A percentile compares a stretch with the other conserved stretches of the same genome.
These are phyloP conservation scores for Cyaniris semiargus DNA, from an alignment of 2,888 invertebrate genomes.

Conservation along the genomic window DNA sequence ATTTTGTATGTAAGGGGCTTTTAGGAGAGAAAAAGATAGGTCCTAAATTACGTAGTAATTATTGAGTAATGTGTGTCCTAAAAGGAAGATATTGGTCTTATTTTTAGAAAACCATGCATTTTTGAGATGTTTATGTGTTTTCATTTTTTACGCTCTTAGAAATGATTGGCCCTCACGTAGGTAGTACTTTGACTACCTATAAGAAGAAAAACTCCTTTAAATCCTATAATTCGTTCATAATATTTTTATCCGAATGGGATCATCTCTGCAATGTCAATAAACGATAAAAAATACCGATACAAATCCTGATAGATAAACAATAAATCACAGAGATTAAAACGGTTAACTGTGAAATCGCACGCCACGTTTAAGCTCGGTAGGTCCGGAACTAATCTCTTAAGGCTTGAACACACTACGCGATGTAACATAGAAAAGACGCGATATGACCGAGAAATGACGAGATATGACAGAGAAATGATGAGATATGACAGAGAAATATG, in stretches of 20 bases:
- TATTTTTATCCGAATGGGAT: not conserved
- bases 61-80: too few relatives aligned
- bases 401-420: not conserved
- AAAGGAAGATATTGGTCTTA: too few relatives aligned
- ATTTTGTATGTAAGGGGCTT: too few relatives aligned
- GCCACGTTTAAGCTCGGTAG: conserved; percentile 50
- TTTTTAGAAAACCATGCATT: too few relatives aligned
- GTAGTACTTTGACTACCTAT: too few relatives aligned
- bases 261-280: not conserved
- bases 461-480: not conserved
- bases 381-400: conserved; percentile 63
- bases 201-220: too few relatives aligned
- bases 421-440: not conserved
- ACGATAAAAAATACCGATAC: conserved; percentile 15
- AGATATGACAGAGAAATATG: not conserved
- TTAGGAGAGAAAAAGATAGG: too few relatives aligned
- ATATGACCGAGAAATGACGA: not conserved
- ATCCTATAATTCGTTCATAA: not conserved
- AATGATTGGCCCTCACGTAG: not conserved
- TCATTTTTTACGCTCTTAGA: not conserved
- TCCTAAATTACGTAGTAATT: too few relatives aligned
- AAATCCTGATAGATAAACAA: conserved; percentile 47
- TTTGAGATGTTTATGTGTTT: too few relatives aligned
- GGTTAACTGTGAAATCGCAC: conserved; percentile 58
- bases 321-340: conserved; percentile 59